Evolutionary conservation across 92 coral and sea anemone genomes (phyloP).

Genomic region (Phenganax stokvisi): DNA sequence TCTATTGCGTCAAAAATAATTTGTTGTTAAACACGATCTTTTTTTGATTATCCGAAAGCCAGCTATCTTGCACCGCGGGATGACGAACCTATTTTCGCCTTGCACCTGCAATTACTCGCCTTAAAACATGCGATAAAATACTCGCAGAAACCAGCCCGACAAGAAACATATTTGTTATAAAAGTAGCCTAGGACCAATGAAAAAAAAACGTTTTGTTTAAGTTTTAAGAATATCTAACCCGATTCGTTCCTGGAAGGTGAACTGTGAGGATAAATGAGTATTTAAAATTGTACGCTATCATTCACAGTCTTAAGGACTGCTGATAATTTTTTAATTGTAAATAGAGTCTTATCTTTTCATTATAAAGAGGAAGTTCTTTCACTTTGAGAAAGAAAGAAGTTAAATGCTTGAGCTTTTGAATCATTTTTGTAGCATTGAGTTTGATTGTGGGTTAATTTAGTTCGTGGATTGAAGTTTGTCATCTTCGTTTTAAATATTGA

Average conservation of each 20-base stretch:
- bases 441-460: too few species aligned
- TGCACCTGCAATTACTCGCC: not conserved
- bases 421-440: too few species aligned
- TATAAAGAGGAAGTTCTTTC: too few species aligned
- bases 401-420: too few species aligned
- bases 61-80: not conserved
- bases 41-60: not conserved
- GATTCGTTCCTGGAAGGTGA: not conserved
- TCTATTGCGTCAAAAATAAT: not conserved
- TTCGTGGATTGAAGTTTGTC: too few species aligned
- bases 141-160: not conserved
- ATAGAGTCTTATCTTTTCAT: not conserved
- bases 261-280: not conserved
- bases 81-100: not conserved
- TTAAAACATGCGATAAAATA: conserved; percentile 12
- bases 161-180: not conserved
- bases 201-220: not conserved
- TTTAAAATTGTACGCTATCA: not conserved
- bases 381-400: too few species aligned
- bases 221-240: not conserved
- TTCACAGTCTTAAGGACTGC: too few species aligned
- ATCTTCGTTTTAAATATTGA: too few species aligned
- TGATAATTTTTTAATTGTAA: not conserved
- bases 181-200: not conserved
- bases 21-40: not conserved